Base-by-base conservation (phyloP, 2,888 invertebrate species). In the Leucozona laternaria region DNA sequence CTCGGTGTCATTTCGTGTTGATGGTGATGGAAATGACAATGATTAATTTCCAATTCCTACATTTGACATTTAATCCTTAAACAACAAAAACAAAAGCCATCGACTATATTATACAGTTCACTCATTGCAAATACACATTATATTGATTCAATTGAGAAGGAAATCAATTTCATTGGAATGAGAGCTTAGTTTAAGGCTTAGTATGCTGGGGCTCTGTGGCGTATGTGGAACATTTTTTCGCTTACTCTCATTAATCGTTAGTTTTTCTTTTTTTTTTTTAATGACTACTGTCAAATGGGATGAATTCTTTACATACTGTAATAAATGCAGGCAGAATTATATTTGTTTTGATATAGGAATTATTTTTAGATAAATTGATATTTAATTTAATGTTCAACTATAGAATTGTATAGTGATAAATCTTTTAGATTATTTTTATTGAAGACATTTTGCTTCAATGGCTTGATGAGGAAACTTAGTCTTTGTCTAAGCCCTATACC, bases 31-130 rank as follows among this genome's bases (percentile, higher is more conserved):
- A 8, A 31, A 64, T 45, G 64, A 64, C 64, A 11, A 64, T 64
- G 64, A 64, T 64, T 64, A 64, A 64, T 64, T 64, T 64, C 64
- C 45, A 64, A 28, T 45, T 64, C 28, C 17, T 64, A n/a, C n/a
- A 45, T 64, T 64, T 64, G 64, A 64, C 64, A 64, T 64, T 64
- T 64, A 43, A 64, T 64, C 64, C 45, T 22, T 31, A 45, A n/a
- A 64, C 7, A 64, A 31, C 8, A 60, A 43, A 43, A 43, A 62
- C 10, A 45, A 45, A 64, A 22, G 28, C 45, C 7, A 64, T 15
- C 3, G 10, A 31, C 55, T 28, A 13, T 8, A n/a, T 6, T 7
- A 31, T 31, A 53, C 15, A n/a, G 43, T 10, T 31, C 17, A 31
- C 2, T 57, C 57, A 31, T 34, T 25, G 25, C 2, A 37, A 1